Conservation (phyloP, 2,888 invertebrate genomes). For the Drosophila picticornis region DNA sequence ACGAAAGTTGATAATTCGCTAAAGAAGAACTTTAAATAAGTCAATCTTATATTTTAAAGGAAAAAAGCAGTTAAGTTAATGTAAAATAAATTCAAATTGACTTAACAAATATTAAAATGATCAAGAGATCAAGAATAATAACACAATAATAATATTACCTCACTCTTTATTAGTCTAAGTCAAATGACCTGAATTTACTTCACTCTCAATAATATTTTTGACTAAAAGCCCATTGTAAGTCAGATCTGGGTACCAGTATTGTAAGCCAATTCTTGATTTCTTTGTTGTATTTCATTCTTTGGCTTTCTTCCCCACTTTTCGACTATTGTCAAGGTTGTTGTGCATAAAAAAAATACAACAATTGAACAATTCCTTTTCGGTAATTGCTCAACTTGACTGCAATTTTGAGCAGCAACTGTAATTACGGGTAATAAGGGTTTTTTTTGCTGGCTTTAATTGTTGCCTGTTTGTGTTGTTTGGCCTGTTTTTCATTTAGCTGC, state of each 20-base stretch:
- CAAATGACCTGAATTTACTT: neutral
- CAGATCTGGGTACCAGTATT: neutral
- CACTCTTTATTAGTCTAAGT: neutral
- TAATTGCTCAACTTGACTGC: slow-evolving; percentile 67
- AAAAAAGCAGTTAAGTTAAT: fast-evolving
- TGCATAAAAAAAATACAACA: slow-evolving; percentile 41
- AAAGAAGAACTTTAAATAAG: neutral
- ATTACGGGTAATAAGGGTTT: slow-evolving; percentile 37
- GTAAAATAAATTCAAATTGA: neutral
- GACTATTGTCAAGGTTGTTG: slow-evolving; percentile 35
- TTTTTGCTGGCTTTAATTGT: slow-evolving; percentile 46
- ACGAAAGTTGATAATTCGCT: neutral
- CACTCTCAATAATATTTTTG: neutral
- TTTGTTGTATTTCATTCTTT: neutral
- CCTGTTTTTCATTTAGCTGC: slow-evolving; percentile 15
- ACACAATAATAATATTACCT: neutral
- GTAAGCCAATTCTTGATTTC: neutral
- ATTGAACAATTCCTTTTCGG: slow-evolving; percentile 52
- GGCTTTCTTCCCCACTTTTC: neutral
- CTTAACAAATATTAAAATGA: neutral
- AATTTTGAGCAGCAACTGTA: slow-evolving; percentile 57
- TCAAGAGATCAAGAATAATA: neutral
- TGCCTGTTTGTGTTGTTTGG: slow-evolving; percentile 57
- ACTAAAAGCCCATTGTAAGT: neutral
- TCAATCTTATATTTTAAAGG: fast-evolving